Evolutionary conservation across 2,888 invertebrate genomes (phyloP), one percentile per base, ranked within the genome.

Genomic region (Eupeodes luniger): DNA sequence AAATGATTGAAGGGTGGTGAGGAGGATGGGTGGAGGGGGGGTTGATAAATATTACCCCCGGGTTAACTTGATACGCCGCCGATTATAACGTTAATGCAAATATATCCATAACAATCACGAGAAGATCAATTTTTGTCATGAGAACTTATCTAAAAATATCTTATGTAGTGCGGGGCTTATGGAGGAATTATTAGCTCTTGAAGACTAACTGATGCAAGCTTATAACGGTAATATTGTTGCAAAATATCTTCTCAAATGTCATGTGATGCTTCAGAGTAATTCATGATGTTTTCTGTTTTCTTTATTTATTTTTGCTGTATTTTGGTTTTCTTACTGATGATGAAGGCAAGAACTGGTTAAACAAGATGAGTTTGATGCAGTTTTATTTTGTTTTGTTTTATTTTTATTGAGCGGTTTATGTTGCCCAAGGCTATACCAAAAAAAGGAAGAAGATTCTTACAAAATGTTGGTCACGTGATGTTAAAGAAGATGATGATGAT

Each of bases 241-340:
- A 47, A 72, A 72, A 72, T 47, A 72, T 72, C 72, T 59, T 57
- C 72, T 59, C 64, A 80, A 85, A 79, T 85, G 80, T 55, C 84
- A 80, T 80, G 79, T 61, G 77, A 69, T 76, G 55, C 76, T 44
- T 70, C 14, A 27, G 57, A n/a, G 57, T 11, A 59, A 59, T 14
- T 34, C 27, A 59, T 59, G 44, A 14, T 59, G 59, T 34, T 66
- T 70, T 36, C 34, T 44, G 9, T 19, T 14, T 51, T 67, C 7
- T n/a, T 66, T 19, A 16, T 16, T 9, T 66, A 19, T 19, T 19
- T 2, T 7, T 66, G 49, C 2, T 6, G 12, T 27, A 27, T 27
- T 27, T 27, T 27, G 27, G 27, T 27, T 27, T 27, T 27, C 27
- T 27, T 27, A 7, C 6, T 27, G 27, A 34, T 59, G 72, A 59